Evolutionary conservation across 2,888 invertebrate genomes (phyloP), one percentile per base, ranked within the genome.

Genomic region (Rhogogaster chlorosoma): DNA sequence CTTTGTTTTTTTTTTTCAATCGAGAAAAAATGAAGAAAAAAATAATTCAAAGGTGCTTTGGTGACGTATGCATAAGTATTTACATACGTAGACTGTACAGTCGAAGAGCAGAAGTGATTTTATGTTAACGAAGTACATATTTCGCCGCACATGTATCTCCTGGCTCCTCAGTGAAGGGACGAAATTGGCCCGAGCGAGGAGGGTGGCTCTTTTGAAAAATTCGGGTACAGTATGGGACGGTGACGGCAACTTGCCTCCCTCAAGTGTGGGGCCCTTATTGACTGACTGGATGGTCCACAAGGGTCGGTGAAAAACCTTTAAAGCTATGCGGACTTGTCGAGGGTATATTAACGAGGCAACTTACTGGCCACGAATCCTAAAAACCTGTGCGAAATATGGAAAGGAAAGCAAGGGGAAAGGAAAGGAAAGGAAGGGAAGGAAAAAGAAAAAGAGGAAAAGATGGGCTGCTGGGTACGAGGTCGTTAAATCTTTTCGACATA

Each of bases 341-440:
- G 61, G 80, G 80, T 80, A 38, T 80, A 80, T 80, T 80, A 80
- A 80, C 80, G 80, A 80, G 80, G 61, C 80, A 80, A 80, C 80
- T 80, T 80, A 80, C 77, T 53, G 77, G 49, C 53, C 45, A 32
- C 53, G 77, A 45, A 9, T 32, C 45, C 32, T 53, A 32, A 49
- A 49, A 77, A 32, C 53, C 32, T 5, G 12, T 6, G 61, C 38
- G 80, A 38, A 80, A 61, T 18, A 38, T 4, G 26, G 32, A 36
- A 75, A 45, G n/a, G 5, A 22, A 26, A 26, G 45, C 4, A 7
- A 26, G 29, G 29, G n/a, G n/a, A 38, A 10, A 45, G 49, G 7
- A n/a, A 26, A 12, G 9, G 22, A 26, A 15, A 22, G 10, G 29
- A 29, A 12, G 5, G 4, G 26, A 10, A 18, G 12, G 10, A 53